phyloP scores from a whole-genome alignment of 1,140 invertebrate genomes.

The Elysia chlorotica region DNA sequence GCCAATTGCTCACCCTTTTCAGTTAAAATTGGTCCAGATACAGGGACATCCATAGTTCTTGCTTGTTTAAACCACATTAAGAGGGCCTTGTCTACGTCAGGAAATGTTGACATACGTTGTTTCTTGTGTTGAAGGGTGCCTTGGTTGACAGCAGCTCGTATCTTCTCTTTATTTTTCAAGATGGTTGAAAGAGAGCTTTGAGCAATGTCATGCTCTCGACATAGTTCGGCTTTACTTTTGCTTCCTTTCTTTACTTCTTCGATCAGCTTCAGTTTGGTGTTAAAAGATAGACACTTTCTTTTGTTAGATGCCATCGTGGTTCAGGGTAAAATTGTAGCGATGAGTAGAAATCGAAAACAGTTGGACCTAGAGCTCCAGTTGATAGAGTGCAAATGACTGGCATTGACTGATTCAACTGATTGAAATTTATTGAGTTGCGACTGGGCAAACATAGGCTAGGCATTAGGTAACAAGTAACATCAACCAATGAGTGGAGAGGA shows the following conservation, averaged over 20 bases:
- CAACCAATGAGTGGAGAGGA: no score
- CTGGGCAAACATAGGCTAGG: no score
- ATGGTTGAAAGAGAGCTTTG: neutral
- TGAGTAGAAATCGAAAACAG: no score
- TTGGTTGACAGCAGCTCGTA: neutral
- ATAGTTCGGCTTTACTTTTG: neutral
- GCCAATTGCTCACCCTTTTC: neutral
- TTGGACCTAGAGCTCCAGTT: no score
- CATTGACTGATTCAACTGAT: no score
- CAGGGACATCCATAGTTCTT: neutral
- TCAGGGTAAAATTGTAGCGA: no score
- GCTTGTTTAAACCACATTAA: neutral
- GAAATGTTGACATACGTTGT: neutral
- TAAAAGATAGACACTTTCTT: neutral
- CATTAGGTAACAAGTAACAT: no score
- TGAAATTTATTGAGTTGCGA: no score
- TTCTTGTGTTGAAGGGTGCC: neutral
- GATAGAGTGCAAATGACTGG: no score
- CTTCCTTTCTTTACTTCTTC: neutral
- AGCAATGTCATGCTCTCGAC: neutral
- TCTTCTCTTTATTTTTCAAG: neutral
- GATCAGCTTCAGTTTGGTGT: neutral
- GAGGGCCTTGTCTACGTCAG: neutral
- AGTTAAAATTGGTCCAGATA: conserved; percentile 1
- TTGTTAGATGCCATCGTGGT: neutral